These are phyloP conservation scores for Steromphala cineraria DNA, from an alignment of 2,888 invertebrate genomes.

Conservation along the genomic window DNA sequence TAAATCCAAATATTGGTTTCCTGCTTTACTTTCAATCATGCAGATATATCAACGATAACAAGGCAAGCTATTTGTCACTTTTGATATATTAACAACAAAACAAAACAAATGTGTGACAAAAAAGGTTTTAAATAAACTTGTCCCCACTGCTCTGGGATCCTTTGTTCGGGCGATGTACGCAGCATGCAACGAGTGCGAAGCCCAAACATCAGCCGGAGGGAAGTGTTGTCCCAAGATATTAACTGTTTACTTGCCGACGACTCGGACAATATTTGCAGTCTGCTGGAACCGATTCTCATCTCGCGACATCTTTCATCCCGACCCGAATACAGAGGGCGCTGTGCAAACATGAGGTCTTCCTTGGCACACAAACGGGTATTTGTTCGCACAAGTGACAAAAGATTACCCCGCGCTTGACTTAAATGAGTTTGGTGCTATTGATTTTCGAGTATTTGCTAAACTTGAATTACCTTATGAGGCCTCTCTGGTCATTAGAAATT, in stretches of 20 bases:
- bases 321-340: conserved; percentile 24
- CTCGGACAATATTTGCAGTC: conserved; percentile 32
- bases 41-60: background rate
- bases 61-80: background rate
- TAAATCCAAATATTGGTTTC: too few species aligned
- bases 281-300: conserved; percentile 18
- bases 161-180: conserved; percentile 6
- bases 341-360: conserved; percentile 21
- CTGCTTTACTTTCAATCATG: background rate
- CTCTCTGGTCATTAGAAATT: background rate
- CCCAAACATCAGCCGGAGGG: conserved; percentile 30
- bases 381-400: conserved; percentile 32
- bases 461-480: conserved; percentile 9
- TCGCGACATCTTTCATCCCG: conserved; percentile 21
- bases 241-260: conserved; percentile 36
- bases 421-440: conserved; percentile 39
- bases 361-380: conserved; percentile 23
- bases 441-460: conserved; percentile 21
- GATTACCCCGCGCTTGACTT: conserved; percentile 35
- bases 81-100: background rate
- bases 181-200: conserved; percentile 38
- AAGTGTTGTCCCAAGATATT: conserved; percentile 44
- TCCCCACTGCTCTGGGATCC: background rate
- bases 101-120: conserved; percentile 1
- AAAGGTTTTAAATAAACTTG: conserved; percentile 8